phyloP scores from a whole-genome alignment of 2,888 invertebrate species.

The Conus canariensis region DNA sequence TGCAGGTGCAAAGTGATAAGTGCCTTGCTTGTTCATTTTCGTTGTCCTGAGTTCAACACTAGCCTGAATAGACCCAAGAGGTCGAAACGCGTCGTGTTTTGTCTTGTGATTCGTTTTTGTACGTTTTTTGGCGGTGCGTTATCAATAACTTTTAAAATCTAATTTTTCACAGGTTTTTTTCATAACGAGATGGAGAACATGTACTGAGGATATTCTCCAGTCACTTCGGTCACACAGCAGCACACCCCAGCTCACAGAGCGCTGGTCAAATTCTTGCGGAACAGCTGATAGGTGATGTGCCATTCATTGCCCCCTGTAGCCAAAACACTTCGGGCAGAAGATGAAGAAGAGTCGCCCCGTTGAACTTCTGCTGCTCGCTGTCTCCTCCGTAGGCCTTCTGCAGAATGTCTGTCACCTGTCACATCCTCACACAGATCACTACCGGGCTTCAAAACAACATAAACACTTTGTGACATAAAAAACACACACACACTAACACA shows the following conservation, averaged over 20 bases:
- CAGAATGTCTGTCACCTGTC: slow-evolving; percentile 59
- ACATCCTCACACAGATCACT: background rate
- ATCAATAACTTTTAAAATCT: too few relatives aligned
- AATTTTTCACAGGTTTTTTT: too few relatives aligned
- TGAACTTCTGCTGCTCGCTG: slow-evolving; percentile 67
- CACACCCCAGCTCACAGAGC: slow-evolving; percentile 47
- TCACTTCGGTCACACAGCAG: background rate
- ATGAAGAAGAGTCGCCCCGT: slow-evolving; percentile 74
- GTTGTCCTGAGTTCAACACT: too few relatives aligned
- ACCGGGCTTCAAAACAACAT: too few relatives aligned
- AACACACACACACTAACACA: too few relatives aligned
- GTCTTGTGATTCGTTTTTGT: too few relatives aligned
- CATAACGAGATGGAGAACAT: background rate
- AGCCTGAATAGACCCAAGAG: too few relatives aligned
- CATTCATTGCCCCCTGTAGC: slow-evolving; percentile 72
- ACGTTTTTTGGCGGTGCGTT: too few relatives aligned
- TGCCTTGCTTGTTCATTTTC: too few relatives aligned
- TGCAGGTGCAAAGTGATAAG: too few relatives aligned
- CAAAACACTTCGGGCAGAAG: slow-evolving; percentile 73
- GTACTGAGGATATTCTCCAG: background rate
- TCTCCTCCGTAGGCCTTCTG: slow-evolving; percentile 62
- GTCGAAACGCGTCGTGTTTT: too few relatives aligned
- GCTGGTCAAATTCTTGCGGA: slow-evolving; percentile 63
- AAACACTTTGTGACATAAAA: too few relatives aligned
- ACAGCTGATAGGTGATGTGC: slow-evolving; percentile 69